Conservation (phyloP, 2,888 invertebrate species). For the Autographa pulchrina region DNA sequence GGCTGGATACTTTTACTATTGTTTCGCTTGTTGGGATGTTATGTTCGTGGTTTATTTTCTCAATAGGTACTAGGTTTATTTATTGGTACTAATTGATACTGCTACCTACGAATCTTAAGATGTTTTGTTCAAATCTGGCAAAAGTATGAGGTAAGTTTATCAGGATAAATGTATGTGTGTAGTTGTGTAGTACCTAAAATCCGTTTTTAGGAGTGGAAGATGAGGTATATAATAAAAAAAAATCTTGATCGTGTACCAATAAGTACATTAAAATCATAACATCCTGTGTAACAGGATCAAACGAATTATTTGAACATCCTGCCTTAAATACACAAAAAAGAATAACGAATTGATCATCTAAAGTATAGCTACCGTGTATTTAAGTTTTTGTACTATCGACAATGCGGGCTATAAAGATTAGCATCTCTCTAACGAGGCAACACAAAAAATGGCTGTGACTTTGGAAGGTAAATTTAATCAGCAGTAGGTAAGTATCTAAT, state of each 20-base stretch:
- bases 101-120: background rate
- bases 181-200: too few relatives aligned
- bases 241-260: background rate
- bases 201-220: too few relatives aligned
- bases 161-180: too few relatives aligned
- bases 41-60: constrained; percentile 43
- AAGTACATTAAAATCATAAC: background rate
- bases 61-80: constrained; percentile 12
- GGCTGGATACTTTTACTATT: constrained; percentile 50
- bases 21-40: constrained; percentile 46
- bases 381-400: background rate
- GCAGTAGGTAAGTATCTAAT: background rate
- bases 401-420: background rate
- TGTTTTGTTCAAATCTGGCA: background rate
- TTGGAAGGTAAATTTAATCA: background rate
- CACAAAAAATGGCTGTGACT: background rate
- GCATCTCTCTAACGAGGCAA: background rate
- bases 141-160: too few relatives aligned
- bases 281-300: constrained; percentile 2
- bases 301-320: constrained; percentile 4
- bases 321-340: background rate
- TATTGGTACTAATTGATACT: constrained; percentile 26
- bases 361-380: background rate
- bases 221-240: too few relatives aligned
- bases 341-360: background rate